Conservation (phyloP, 1,140 invertebrate genomes). For the Amyelois transitella region DNA sequence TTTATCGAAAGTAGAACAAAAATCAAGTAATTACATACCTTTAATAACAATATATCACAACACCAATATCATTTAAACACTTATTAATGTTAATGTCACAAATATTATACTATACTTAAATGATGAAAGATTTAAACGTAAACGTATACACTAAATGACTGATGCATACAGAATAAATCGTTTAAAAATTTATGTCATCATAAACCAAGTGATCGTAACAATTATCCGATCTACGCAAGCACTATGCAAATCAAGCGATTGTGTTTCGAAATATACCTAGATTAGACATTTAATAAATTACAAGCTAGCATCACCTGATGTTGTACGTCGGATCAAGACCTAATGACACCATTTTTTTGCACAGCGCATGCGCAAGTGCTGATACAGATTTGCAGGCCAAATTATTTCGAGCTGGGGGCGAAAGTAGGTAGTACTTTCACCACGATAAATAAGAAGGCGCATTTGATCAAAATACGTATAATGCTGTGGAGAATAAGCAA, state of each 20-base stretch:
- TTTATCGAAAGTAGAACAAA: too few relatives aligned
- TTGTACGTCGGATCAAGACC: constrained; percentile 41
- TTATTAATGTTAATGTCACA: too few relatives aligned
- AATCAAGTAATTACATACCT: too few relatives aligned
- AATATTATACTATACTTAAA: too few relatives aligned
- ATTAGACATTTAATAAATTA: constrained; percentile 15
- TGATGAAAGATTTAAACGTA: too few relatives aligned
- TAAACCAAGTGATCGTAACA: not conserved
- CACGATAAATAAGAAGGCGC: constrained; percentile 11
- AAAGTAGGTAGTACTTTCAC: constrained; percentile 38
- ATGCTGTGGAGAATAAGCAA: not conserved
- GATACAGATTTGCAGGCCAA: constrained; percentile 49
- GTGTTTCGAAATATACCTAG: not conserved
- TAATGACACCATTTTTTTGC: constrained; percentile 57
- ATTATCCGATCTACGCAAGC: not conserved
- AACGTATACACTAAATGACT: too few relatives aligned
- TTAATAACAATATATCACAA: too few relatives aligned
- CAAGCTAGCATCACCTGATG: constrained; percentile 18
- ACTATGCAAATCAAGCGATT: not conserved
- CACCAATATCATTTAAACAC: too few relatives aligned
- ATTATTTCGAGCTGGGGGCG: constrained; percentile 26
- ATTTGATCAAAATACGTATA: not conserved
- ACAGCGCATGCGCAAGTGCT: constrained; percentile 31
- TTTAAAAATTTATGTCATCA: not conserved
- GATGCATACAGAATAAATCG: not conserved